phyloP scores from a whole-genome alignment of 2,113 vertebrate genomes.

The Tetraodon nigroviridis region DNA sequence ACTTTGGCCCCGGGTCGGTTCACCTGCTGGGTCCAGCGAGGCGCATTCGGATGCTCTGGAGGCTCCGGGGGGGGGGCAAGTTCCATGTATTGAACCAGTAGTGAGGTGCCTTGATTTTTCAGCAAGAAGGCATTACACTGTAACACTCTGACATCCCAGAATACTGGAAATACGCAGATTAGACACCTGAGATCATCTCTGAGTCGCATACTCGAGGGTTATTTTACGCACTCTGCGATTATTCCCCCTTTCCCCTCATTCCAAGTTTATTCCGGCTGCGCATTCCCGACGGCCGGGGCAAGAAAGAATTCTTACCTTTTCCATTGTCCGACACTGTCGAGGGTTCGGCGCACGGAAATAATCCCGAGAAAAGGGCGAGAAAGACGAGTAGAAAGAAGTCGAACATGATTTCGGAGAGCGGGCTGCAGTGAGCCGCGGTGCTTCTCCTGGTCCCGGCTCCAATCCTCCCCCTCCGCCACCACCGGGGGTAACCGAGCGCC shows the following conservation, averaged over 20 bases:
- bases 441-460: constrained; percentile 65
- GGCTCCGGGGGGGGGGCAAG: constrained; percentile 20
- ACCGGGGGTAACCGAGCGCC: constrained; percentile 57
- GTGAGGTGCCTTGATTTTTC: background rate
- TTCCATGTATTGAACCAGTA: constrained; percentile 9
- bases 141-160: background rate
- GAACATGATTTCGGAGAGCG: constrained; percentile 83
- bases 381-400: constrained; percentile 82
- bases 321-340: constrained; percentile 71
- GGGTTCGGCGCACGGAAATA: constrained; percentile 80
- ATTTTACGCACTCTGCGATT: background rate
- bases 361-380: constrained; percentile 84
- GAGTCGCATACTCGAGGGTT: background rate
- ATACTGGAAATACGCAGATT: background rate
- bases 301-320: constrained; percentile 64
- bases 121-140: background rate
- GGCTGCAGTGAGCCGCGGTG: constrained; percentile 64
- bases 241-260: background rate
- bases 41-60: constrained; percentile 26
- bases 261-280: constrained; percentile 64
- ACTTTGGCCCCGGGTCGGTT: constrained; percentile 37
- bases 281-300: constrained; percentile 38
- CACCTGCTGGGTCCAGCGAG: constrained; percentile 61
- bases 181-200: too few relatives aligned
- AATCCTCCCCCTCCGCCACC: constrained; percentile 56